These are phyloP conservation scores for Acanthosepion esculentum DNA, from an alignment of 2,888 invertebrate genomes.

Conservation along the genomic window DNA sequence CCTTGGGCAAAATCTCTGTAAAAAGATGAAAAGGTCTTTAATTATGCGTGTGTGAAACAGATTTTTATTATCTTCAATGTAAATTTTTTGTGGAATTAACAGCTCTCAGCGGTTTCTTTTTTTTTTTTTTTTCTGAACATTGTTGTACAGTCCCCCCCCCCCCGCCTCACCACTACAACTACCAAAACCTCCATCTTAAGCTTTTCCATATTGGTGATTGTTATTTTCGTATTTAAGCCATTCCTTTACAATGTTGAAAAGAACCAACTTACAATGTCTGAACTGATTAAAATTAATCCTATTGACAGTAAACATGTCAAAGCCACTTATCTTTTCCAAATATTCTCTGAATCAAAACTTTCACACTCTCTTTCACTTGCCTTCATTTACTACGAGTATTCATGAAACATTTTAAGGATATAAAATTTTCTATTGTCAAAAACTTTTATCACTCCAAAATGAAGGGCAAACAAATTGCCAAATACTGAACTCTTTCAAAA, in stretches of 20 bases:
- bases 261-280: not conserved
- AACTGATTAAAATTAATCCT: not conserved
- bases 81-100: not conserved
- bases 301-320: constrained; percentile 1
- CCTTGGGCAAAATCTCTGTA: not conserved
- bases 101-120: not conserved
- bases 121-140: not conserved
- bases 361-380: too few relatives aligned
- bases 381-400: too few relatives aligned
- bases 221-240: not conserved
- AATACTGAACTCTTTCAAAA: too few relatives aligned
- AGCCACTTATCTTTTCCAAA: not conserved
- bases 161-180: not conserved
- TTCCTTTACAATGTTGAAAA: not conserved
- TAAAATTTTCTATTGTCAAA: too few relatives aligned
- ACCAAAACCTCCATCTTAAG: not conserved
- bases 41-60: not conserved
- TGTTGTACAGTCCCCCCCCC: not conserved
- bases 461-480: too few relatives aligned
- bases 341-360: too few relatives aligned
- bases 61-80: not conserved
- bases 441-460: too few relatives aligned
- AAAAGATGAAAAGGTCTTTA: not conserved
- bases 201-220: not conserved
- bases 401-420: too few relatives aligned